A percentile compares a stretch with the other conserved stretches of the same genome.
phyloP scores from a whole-genome alignment of 1,140 invertebrate genomes.

The Mesaphorura yosii region DNA sequence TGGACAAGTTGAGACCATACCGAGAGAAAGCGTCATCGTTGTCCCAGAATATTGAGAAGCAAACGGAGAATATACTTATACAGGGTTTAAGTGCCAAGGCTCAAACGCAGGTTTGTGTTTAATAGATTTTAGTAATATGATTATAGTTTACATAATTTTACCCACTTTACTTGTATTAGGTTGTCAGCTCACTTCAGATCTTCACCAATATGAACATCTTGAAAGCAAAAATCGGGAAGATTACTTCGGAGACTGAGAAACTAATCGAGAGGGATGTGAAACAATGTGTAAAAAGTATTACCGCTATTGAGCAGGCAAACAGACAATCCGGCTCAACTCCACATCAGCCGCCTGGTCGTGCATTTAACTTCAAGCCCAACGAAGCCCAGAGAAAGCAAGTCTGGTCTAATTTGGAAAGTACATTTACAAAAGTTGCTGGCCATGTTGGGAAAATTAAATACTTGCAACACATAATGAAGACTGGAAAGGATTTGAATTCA shows the following conservation, averaged over 20 bases:
- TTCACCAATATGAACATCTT: conserved; percentile 27
- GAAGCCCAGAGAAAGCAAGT: conserved; percentile 10
- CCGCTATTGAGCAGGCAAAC: not conserved
- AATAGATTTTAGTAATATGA: not conserved
- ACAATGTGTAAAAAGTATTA: not conserved
- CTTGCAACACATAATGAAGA: conserved; percentile 14
- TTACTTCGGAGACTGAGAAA: conserved; percentile 21
- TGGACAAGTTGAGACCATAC: conserved; percentile 13
- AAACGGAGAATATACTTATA: conserved; percentile 29
- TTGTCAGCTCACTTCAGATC: conserved; percentile 25
- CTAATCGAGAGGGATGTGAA: conserved; percentile 20
- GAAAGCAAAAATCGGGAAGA: conserved; percentile 20
- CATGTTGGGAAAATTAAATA: conserved; percentile 22
- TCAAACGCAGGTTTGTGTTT: conserved; percentile 7
- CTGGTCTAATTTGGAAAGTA: conserved; percentile 21
- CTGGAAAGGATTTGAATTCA: conserved; percentile 17
- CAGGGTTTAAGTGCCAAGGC: conserved; percentile 19
- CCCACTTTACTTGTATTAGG: conserved; percentile 7
- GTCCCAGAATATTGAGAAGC: conserved; percentile 29
- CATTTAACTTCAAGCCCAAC: not conserved
- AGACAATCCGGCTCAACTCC: not conserved
- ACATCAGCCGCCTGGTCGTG: conserved; percentile 3
- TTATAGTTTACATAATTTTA: not conserved
- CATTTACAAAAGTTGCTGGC: conserved; percentile 13
- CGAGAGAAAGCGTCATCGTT: conserved; percentile 25